Conservation (phyloP, 1,140 invertebrate species). For the Dendroctonus ponderosae region DNA sequence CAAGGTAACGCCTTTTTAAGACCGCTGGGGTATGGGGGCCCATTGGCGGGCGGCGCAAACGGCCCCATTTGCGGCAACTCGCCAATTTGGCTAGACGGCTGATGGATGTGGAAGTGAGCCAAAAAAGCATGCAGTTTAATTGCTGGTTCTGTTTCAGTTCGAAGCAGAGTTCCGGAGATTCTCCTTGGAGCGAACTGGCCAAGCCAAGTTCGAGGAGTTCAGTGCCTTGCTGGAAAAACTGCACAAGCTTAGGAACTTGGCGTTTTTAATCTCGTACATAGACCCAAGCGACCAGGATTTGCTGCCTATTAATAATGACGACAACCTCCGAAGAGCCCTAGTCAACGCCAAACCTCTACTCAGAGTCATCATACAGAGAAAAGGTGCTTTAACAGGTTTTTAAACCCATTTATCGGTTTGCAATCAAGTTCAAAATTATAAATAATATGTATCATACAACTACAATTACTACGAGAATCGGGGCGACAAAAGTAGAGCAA, state of each 20-base stretch:
- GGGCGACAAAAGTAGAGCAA: too few species aligned
- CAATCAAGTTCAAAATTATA: too few species aligned
- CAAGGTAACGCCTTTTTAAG: conserved; percentile 57
- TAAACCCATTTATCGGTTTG: too few species aligned
- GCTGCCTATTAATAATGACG: conserved; percentile 98
- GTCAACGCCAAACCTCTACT: conserved; percentile 82
- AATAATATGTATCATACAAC: too few species aligned
- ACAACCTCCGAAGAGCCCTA: conserved; percentile 86
- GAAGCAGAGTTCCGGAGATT: conserved; percentile 97
- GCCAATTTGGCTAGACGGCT: conserved; percentile 24
- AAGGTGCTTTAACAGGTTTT: conserved; percentile 62
- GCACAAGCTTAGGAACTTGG: conserved; percentile 78
- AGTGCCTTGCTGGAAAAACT: conserved; percentile 77
- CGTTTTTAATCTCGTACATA: conserved; percentile 93
- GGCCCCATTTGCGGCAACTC: not conserved
- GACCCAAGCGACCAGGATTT: conserved; percentile 94
- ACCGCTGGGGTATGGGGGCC: not conserved
- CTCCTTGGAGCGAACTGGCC: conserved; percentile 71
- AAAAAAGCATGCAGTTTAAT: conserved; percentile 28
- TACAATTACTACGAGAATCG: too few species aligned
- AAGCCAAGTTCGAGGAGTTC: conserved; percentile 85
- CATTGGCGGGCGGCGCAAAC: not conserved
- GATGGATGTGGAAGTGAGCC: conserved; percentile 10
- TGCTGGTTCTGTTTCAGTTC: conserved; percentile 69
- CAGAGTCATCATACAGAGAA: conserved; percentile 87